Base-by-base conservation (phyloP, 2,888 invertebrate genomes). In the Harpagoxenus sublaevis region DNA sequence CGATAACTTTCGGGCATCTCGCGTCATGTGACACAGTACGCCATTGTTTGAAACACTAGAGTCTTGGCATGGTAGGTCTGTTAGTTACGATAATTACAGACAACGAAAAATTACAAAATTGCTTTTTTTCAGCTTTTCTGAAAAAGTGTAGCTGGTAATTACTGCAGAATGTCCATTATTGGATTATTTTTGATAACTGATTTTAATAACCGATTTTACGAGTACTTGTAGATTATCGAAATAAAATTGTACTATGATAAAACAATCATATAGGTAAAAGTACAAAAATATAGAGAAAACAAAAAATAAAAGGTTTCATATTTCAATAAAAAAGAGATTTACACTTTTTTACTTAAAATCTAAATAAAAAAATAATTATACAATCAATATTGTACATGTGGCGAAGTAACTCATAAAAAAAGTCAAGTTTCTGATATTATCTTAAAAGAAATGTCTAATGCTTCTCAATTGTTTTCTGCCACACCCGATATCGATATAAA, bases 1-100 rank as follows among this genome's bases (percentile, higher is more conserved):
- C 57, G 57, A 70, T 79, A 79, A 79, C 70, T 79, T 79, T 45
- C 35, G 70, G 12, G 28, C 45, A 23, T 70, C n/a, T 79, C 70
- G 45, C 45, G 23, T 35, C 31, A 35, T n/a, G 45, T 78, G 42
- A 68, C 57, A 66, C 39, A 42, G 42, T 45, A 53, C 57, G 18
- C 78, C 10, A 78, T 78, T 78, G 57, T 78, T 78, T 55, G 31
- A 57, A 68, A 31, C 31, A 31, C n/a, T 57, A 57, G 78, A 57
- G 6, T 57, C 55, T 78, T 68, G 68, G n/a, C 45, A 42, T 4
- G 28, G 15, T 3, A 12, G 42, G 55, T 39, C 31, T 42, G 31
- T 18, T 53, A 23, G 55, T 23, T 68, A 23, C 35, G 55, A 55
- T 65, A 35, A 77, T 55, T 55, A n/a, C 15, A 57, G n/a, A 78